Conservation (phyloP, 2,888 invertebrate species). For the Clunio marinus region DNA sequence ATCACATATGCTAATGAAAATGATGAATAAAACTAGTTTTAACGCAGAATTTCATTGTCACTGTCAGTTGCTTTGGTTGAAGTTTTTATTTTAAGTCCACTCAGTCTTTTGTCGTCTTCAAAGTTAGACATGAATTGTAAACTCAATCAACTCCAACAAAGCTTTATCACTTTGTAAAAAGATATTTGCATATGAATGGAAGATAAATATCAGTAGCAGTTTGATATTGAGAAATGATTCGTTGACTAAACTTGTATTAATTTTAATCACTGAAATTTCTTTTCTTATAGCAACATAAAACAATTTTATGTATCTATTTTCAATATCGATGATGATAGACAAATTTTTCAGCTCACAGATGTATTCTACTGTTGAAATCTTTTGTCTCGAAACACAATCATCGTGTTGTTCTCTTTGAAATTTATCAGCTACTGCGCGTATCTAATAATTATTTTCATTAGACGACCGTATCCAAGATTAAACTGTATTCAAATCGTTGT, state of each 20-base stretch:
- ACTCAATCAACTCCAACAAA: too few relatives aligned
- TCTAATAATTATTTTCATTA: conserved; percentile 28
- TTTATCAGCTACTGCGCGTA: conserved; percentile 34
- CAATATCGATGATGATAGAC: conserved; percentile 1
- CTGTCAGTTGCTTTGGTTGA: neutral
- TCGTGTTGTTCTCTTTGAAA: conserved; percentile 6
- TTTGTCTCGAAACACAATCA: neutral
- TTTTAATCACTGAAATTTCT: neutral
- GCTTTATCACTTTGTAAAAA: neutral
- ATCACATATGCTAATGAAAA: neutral
- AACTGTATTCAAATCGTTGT: neutral
- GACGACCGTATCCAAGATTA: neutral
- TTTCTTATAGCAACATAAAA: neutral
- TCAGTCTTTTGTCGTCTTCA: too few relatives aligned
- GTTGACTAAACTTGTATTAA: too few relatives aligned
- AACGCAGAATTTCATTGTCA: neutral
- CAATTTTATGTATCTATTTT: neutral
- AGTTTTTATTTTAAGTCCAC: neutral
- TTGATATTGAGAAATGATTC: conserved; percentile 6
- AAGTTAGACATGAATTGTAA: too few relatives aligned
- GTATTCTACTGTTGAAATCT: conserved; percentile 9
- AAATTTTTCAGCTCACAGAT: conserved; percentile 1
- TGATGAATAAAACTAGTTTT: too few relatives aligned
- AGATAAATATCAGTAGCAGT: conserved; percentile 29
- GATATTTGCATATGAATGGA: neutral